Base-by-base conservation (phyloP, 2,888 invertebrate species). In the Conistra vaccinii region DNA sequence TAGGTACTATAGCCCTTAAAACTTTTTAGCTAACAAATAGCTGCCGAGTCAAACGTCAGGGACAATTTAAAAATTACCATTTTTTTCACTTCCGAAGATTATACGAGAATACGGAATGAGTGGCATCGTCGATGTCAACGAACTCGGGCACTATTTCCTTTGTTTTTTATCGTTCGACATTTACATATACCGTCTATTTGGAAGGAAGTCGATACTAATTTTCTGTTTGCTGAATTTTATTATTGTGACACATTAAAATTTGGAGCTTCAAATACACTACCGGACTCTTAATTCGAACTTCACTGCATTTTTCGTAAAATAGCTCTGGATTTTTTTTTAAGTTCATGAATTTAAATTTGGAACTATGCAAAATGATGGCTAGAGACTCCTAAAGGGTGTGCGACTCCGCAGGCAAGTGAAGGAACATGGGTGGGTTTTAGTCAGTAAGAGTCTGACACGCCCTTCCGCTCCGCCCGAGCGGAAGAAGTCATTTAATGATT, bases 51-150 rank as follows among this genome's bases (percentile, higher is more conserved):
- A 76, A 86, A 77, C 67, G 66, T 77, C 65, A 69, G 73, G 55
- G 55, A 73, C 68, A 66, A 58, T 76, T 76, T 80, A 73, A 65
- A 85, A 78, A 76, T 81, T 79, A 67, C 68, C 63, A 39, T 79
- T 80, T 81, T 84, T 85, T 83, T 80, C 48, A 84, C 78, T 85
- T 84, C 81, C 84, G 69, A 84, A 83, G 73, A 78, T 82, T 72
- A 81, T 76, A 73, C 73, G 32, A 61, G 86, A 85, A 86, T 86
- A 86, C 66, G 29, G 29, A 83, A 79, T 84, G 81, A 85, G 73
- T 75, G 63, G 4, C 76, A 65, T 51, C 32, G 78, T 51, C 42
- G 58, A 78, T 78, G 84, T 81, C 87, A 81, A 78, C 45, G 78
- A 85, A 82, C 85, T 77, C 68, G n/a, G 53, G 42, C 42, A 77